Conservation (phyloP, 2,797 vertebrate genomes). For the Cossypha heuglini region DNA sequence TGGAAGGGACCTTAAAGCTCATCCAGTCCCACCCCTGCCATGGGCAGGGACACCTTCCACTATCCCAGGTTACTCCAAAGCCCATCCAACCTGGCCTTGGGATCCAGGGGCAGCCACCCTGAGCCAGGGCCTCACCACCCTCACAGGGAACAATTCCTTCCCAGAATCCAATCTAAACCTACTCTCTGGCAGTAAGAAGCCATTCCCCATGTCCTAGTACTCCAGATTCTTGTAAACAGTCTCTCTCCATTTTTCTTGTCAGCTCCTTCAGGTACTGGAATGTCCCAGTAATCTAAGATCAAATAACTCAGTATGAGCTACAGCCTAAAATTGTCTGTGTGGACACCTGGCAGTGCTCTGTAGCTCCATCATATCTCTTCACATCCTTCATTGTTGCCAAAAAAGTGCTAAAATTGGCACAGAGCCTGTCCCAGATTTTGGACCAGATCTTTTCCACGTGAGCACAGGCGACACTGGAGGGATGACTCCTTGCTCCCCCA, state of each 20-base stretch:
- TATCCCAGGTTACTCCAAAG: rapidly evolving
- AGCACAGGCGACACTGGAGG: too few species aligned
- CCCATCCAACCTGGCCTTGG: rapidly evolving
- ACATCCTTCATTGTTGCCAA: background rate
- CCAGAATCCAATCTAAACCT: background rate
- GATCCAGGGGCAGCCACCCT: background rate
- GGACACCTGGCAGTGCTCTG: background rate
- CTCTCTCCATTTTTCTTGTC: background rate
- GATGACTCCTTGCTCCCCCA: background rate
- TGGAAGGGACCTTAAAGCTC: background rate
- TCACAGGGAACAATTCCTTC: background rate
- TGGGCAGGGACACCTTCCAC: background rate
- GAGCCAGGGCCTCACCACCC: rapidly evolving
- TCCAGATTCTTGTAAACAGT: background rate
- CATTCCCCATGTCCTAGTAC: background rate
- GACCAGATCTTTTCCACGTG: background rate
- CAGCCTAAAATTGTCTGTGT: rapidly evolving
- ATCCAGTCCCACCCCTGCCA: rapidly evolving
- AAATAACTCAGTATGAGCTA: background rate
- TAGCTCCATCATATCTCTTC: background rate
- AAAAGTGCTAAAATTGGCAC: background rate
- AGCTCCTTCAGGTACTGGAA: background rate
- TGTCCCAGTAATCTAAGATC: background rate
- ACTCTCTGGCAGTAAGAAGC: background rate
- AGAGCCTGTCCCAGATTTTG: background rate